Base-by-base conservation (phyloP, 2,113 vertebrate species). In the Sander vitreus region DNA sequence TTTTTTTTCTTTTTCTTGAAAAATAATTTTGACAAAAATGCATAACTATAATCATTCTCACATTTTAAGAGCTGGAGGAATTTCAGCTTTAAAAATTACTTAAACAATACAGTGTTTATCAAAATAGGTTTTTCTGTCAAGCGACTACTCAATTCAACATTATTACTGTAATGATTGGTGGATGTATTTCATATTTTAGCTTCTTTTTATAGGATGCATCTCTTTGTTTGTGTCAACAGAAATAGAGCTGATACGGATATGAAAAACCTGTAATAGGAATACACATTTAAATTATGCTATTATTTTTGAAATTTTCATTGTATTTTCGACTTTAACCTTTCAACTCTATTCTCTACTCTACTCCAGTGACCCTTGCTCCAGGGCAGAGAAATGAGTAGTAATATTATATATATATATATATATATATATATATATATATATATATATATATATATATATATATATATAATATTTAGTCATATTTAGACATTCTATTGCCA, bases 401-500 rank as follows among this genome's bases (percentile, higher is more conserved):
- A 74, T 51, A 79, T 81, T 77, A 86, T 65, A 90, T 92, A 27
- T 27, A 27, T 27, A 27, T 27, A 27, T 27, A 27, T 27, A 25
- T 25, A 25, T 25, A 25, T 25, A 25, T 25, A 25, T 25, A 25
- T 25, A 25, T 25, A 25, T 25, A 25, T 25, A 25, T 25, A 74
- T 51, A 79, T 81, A 74, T 51, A 79, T 81, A 74, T 51, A 79
- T 81, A 74, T 51, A 79, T 81, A 74, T 51, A 79, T 81, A 74
- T 51, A 79, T 81, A 74, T 51, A 79, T 81, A 75, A 87, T 65
- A 90, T 92, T 92, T 85, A 78, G 80, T 85, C 71, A 88, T 83
- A 90, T 90, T 91, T 87, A 84, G 81, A 90, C 86, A 74, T 87
- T 70, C 66, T 87, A 43, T 82, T 81, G 73, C 73, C 75, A 81